phyloP scores from a whole-genome alignment of 2,797 vertebrate species.

The Halcyon chelicuti region DNA sequence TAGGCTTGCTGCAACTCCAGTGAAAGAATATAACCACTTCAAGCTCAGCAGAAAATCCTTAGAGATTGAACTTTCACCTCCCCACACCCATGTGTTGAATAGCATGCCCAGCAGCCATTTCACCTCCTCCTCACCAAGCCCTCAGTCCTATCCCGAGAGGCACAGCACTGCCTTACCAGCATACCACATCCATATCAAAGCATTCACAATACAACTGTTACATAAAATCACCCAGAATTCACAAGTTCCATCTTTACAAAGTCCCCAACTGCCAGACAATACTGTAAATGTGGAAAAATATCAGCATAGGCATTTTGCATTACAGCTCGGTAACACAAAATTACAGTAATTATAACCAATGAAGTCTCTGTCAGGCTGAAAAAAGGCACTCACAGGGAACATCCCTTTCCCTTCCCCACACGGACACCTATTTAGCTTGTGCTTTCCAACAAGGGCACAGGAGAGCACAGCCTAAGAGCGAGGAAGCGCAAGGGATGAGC shows the following conservation, averaged over 20 bases:
- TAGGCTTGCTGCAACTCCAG: neutral
- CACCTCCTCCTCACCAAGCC: neutral
- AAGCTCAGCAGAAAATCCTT: neutral
- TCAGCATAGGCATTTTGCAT: neutral
- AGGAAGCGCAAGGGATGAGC: neutral
- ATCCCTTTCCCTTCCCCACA: neutral
- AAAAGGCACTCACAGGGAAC: neutral
- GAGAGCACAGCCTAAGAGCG: neutral
- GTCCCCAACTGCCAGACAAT: neutral
- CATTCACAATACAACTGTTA: neutral
- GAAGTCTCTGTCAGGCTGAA: neutral
- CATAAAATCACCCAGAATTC: neutral
- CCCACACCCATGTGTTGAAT: neutral
- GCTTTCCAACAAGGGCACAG: neutral
- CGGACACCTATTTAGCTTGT: neutral
- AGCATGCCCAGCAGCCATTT: neutral
- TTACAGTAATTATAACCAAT: constrained; percentile 15
- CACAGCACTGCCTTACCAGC: neutral
- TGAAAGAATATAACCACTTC: neutral
- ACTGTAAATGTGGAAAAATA: neutral
- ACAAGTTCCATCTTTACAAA: neutral
- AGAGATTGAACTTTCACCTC: neutral
- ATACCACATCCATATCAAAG: neutral
- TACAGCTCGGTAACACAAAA: neutral
- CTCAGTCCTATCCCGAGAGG: neutral